Evolutionary conservation across 2,888 invertebrate species (phyloP), one percentile per base, ranked within the genome.

Genomic region (Anthoptus insignis): DNA sequence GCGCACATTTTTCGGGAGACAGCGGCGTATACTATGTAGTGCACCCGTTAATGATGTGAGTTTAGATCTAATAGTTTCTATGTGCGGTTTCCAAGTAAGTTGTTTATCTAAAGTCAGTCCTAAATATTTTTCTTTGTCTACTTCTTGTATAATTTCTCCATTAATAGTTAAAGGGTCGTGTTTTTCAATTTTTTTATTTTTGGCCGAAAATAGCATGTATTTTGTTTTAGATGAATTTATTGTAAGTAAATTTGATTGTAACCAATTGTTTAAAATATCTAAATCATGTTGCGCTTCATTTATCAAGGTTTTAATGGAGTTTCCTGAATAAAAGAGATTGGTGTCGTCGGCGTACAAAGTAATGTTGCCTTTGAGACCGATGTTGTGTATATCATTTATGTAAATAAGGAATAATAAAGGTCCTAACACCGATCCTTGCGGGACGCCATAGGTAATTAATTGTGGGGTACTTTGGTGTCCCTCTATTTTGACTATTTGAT

Each of bases 301-400:
- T 9, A 32, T 32, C 6, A 32, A 9, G 11, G 6, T 32, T 6
- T 32, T 6, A 9, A 32, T 32, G 11, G 32, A 32, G 11, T 32
- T 6, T 9, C 9, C 6, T 3, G 11, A 32, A 11, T 32, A 32
- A 11, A 32, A 32, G 7, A 32, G 32, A 11, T 11, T 9, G 6
- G 32, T 32, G 11, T 32, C 32, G 11, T 32, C 32, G 11, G 32
- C 32, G 11, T 32, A 69, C 16, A 45, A 50, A 8, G 8, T 21
- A n/a, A 11, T 6, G 11, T 32, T 32, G 9, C 32, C 32, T 32
- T 6, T 9, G 6, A 32, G 32, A 9, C 32, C 32, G 11, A 11
- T 11, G 11, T 9, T 11, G 11, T 11, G 6, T 9, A 32, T 32
- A 32, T 32, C 32, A 32, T 32, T 32, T 3, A 27, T 7, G 7